Evolutionary conservation across 1,140 invertebrate genomes (phyloP).

Genomic region (Eriocheir sinensis): DNA sequence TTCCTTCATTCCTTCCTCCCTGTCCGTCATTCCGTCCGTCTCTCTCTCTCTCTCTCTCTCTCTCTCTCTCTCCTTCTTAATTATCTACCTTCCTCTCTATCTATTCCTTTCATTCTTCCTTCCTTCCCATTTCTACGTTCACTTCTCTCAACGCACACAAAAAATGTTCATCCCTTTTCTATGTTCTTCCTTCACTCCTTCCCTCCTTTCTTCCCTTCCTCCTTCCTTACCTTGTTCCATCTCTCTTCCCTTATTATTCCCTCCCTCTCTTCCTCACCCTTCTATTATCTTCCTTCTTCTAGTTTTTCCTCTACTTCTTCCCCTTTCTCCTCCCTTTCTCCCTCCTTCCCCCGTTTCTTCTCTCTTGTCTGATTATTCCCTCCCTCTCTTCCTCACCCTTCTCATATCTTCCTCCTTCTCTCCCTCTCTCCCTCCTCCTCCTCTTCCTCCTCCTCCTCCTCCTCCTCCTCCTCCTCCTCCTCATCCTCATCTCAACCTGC

Average conservation of each 20-base stretch:
- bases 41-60: not conserved
- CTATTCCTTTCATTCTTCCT: not conserved
- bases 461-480: not conserved
- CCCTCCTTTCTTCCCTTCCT: not conserved
- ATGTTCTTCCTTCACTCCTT: not conserved
- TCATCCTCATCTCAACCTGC: not conserved
- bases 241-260: not conserved
- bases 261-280: not conserved
- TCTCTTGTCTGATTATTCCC: not conserved
- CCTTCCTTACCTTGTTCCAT: not conserved
- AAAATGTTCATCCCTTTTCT: not conserved
- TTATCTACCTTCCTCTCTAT: not conserved
- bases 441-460: not conserved
- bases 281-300: not conserved
- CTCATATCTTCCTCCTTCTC: not conserved
- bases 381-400: not conserved
- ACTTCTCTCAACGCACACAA: too few species aligned
- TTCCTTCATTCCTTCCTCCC: not conserved
- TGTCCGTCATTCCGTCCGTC: not conserved
- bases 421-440: not conserved
- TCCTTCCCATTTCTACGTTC: not conserved
- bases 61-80: not conserved
- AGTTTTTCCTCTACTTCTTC: not conserved
- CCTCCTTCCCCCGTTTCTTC: not conserved
- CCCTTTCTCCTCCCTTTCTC: not conserved